Evolutionary conservation across 2,113 vertebrate species (phyloP).

Genomic region (Ictalurus punctatus): DNA sequence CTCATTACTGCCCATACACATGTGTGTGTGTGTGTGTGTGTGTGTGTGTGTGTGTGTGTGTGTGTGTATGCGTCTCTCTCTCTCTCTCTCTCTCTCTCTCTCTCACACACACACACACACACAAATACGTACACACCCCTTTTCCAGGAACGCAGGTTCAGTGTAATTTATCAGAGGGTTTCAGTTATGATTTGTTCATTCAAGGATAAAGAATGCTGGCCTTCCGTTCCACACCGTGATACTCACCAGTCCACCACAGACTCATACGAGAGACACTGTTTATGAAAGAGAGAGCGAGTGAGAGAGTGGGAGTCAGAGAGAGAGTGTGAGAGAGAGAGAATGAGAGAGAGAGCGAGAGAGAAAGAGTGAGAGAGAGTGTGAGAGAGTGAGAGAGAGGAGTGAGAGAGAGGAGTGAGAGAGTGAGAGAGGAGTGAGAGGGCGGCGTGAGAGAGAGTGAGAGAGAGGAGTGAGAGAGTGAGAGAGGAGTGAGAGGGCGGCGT

Average conservation of each 20-base stretch:
- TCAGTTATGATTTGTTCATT: constrained; percentile 61
- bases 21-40: too few relatives aligned
- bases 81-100: not conserved
- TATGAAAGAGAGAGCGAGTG: constrained; percentile 57
- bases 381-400: constrained; percentile 6
- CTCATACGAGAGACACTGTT: not conserved
- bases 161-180: constrained; percentile 31
- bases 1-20: not conserved
- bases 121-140: constrained; percentile 35
- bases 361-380: constrained; percentile 1
- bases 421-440: too few relatives aligned
- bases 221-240: not conserved
- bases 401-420: not conserved
- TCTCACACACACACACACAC: constrained; percentile 9
- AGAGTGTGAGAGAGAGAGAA: constrained; percentile 17
- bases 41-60: too few relatives aligned
- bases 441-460: too few relatives aligned
- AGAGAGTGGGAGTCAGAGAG: constrained; percentile 17
- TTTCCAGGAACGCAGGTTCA: constrained; percentile 18
- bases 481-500: too few relatives aligned
- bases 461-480: too few relatives aligned
- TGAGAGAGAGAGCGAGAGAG: not conserved
- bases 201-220: constrained; percentile 54
- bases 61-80: too few relatives aligned
- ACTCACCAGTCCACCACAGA: constrained; percentile 4